Evolutionary conservation across 2,888 invertebrate species (phyloP), one percentile per base, ranked within the genome.

Genomic region (Smittia sp.): DNA sequence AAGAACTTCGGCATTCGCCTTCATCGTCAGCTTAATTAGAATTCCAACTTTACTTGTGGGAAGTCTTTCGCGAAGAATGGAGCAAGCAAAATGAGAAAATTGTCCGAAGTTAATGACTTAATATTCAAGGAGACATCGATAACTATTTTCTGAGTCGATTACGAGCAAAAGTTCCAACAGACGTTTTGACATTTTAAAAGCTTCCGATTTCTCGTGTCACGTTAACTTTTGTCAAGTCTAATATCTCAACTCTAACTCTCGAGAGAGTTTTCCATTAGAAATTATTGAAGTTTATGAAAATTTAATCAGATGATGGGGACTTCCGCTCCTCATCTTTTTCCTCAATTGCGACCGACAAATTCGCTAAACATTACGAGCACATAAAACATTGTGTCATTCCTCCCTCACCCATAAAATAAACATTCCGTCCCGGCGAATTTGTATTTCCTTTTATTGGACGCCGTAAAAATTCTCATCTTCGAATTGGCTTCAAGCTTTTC

Each of bases 371-470:
- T 46, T n/a, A 46, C 46, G 46, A 46, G 2, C 11, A 24, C 24
- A 41, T 68, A 68, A 68, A 68, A 68, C 68, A 68, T 68, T 68
- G 68, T 68, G 66, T 66, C 66, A 66, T 13, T 68, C 24, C 15
- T 13, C 11, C n/a, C 15, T 46, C 13, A 41, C 46, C 41, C 68
- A 68, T 68, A 68, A 68, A 68, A 68, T 68, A 38, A 41, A 68
- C 68, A 68, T 68, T 46, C 46, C 46, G 22, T 68, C 15, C 27
- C 46, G 46, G 32, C 2, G 46, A 46, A 46, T 46, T 46, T 32
- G 32, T 32, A 32, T 9, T 32, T 32, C 32, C 32, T 32, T 32
- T 32, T 9, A 15, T 25, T 63, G 25, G 15, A 13, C 27, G 63
- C 25, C 63, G 27, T 63, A 63, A 63, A 63, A 63, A 63, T 32